Evolutionary conservation across 2,888 invertebrate genomes (phyloP).

Genomic region (Phlogophora meticulosa): DNA sequence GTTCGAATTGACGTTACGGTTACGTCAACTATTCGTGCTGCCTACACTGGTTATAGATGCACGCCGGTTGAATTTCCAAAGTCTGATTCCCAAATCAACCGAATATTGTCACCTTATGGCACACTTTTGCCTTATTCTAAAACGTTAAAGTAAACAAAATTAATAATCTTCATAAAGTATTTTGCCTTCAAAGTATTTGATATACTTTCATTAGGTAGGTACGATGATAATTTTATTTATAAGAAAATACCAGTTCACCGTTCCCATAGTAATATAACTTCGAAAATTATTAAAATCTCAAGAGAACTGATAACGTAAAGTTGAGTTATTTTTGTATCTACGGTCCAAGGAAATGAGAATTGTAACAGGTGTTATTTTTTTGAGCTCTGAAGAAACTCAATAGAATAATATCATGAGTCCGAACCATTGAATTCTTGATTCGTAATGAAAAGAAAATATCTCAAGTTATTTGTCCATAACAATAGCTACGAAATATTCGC

Average conservation of each 20-base stretch:
- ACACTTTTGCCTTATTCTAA: neutral
- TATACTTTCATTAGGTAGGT: constrained; percentile 45
- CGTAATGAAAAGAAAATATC: constrained; percentile 39
- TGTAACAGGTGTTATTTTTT: constrained; percentile 28
- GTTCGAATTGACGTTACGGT: too few species aligned
- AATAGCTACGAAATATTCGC: constrained; percentile 20
- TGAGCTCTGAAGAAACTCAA: constrained; percentile 30
- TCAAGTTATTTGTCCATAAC: constrained; percentile 25
- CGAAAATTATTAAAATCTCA: constrained; percentile 25
- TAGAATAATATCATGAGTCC: constrained; percentile 13
- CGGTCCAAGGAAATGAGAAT: constrained; percentile 14
- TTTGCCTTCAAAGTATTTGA: constrained; percentile 50
- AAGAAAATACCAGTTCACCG: constrained; percentile 32
- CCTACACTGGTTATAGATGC: too few species aligned
- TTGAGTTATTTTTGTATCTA: constrained; percentile 27
- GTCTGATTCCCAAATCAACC: neutral
- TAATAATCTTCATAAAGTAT: constrained; percentile 32
- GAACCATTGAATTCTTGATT: constrained; percentile 47
- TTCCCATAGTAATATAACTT: constrained; percentile 15
- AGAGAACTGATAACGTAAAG: constrained; percentile 12
- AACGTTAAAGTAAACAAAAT: constrained; percentile 35
- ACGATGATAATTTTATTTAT: constrained; percentile 27
- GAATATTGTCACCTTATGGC: neutral
- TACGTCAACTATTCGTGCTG: too few species aligned
- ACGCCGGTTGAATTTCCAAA: too few species aligned